phyloP scores from a whole-genome alignment of 2,888 invertebrate species.

The Coenonympha glycerion region DNA sequence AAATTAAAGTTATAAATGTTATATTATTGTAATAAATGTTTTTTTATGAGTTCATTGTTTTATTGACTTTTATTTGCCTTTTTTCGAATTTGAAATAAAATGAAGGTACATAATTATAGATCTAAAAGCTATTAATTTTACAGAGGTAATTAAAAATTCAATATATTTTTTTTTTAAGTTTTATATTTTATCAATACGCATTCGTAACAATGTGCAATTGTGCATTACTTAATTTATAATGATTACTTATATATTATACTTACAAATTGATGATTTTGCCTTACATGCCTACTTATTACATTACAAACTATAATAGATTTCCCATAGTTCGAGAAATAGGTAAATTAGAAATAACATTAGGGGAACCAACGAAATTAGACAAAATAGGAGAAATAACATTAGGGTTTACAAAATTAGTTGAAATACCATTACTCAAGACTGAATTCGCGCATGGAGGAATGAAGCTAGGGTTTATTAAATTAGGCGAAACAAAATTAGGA shows the following conservation, averaged over 20 bases:
- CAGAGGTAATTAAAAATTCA: no score
- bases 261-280: background rate
- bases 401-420: slow-evolving; percentile 29
- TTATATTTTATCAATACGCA: no score
- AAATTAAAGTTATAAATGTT: no score
- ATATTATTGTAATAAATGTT: no score
- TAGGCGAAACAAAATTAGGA: slow-evolving; percentile 24
- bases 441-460: slow-evolving; percentile 33
- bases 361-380: background rate
- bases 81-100: no score
- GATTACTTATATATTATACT: background rate
- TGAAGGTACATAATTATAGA: no score
- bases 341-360: slow-evolving; percentile 5
- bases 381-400: slow-evolving; percentile 10
- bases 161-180: no score
- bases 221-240: no score
- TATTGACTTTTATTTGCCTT: no score
- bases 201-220: no score
- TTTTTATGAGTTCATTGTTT: no score
- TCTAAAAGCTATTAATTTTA: no score
- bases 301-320: background rate
- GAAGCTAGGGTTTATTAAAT: background rate
- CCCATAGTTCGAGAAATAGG: background rate
- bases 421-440: slow-evolving; percentile 17
- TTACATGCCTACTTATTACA: background rate